Evolutionary conservation across 2,113 vertebrate genomes (phyloP).

Genomic region (Podarcis raffonei): DNA sequence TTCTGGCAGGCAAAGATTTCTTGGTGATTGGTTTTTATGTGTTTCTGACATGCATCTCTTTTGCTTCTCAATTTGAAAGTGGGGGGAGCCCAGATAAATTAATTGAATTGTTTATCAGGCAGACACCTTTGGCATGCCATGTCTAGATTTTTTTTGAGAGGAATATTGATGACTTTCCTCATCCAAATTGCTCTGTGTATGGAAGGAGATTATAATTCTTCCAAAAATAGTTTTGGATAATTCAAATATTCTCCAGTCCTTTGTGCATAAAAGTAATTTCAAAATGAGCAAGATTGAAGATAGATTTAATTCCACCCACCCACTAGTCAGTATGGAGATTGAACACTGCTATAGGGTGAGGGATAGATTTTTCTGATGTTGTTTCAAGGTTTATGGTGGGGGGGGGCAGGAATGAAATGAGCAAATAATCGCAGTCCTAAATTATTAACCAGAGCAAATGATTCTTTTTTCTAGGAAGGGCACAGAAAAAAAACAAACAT

Average conservation of each 20-base stretch:
- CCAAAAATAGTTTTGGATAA: constrained; percentile 56
- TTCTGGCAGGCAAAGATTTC: constrained; percentile 60
- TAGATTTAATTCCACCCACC: constrained; percentile 52
- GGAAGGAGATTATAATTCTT: constrained; percentile 58
- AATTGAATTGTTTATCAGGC: constrained; percentile 75
- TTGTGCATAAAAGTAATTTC: constrained; percentile 58
- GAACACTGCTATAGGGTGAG: constrained; percentile 12
- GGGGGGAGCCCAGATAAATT: constrained; percentile 67
- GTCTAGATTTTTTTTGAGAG: constrained; percentile 50
- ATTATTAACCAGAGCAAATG: neutral
- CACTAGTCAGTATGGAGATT: constrained; percentile 24
- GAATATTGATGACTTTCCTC: constrained; percentile 53
- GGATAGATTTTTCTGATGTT: too few relatives aligned
- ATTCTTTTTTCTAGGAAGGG: neutral
- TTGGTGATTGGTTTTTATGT: constrained; percentile 38
- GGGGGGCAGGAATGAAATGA: constrained; percentile 17
- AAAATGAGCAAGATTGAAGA: constrained; percentile 64
- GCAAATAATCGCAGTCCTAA: neutral
- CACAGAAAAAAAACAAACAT: neutral
- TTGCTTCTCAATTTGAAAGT: constrained; percentile 69
- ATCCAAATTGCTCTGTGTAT: constrained; percentile 53
- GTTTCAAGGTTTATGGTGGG: too few relatives aligned
- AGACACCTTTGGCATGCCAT: constrained; percentile 46
- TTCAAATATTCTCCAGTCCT: neutral
- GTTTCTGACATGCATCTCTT: constrained; percentile 45